Evolutionary conservation across 2,888 invertebrate species (phyloP).

Genomic region (Andrena bicolor): DNA sequence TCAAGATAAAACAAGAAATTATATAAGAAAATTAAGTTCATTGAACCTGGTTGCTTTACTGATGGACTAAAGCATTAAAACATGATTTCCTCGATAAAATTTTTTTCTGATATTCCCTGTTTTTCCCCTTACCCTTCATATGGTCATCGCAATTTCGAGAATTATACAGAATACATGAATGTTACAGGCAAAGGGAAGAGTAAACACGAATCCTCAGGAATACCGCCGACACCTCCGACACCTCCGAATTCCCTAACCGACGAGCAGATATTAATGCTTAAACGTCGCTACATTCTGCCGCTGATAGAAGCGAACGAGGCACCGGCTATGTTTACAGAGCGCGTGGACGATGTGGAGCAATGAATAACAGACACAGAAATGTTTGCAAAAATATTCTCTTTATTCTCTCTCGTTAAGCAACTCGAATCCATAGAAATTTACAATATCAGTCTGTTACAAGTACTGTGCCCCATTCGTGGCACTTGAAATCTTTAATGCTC

Average conservation of each 20-base stretch:
- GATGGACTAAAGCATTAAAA: no score
- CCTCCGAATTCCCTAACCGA: slow-evolving; percentile 56
- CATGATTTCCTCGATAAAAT: no score
- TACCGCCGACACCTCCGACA: slow-evolving; percentile 29
- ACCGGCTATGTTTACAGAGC: slow-evolving; percentile 3
- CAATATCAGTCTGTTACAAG: slow-evolving; percentile 70
- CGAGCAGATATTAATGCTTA: slow-evolving; percentile 57
- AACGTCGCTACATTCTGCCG: slow-evolving; percentile 70
- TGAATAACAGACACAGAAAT: background rate
- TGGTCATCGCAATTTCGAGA: background rate
- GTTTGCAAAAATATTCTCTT: slow-evolving; percentile 15
- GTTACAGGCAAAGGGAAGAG: slow-evolving; percentile 47
- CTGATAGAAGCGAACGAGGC: slow-evolving; percentile 72
- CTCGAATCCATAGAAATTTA: background rate
- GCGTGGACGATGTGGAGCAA: background rate
- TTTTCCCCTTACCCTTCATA: no score
- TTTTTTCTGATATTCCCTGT: no score
- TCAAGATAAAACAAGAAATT: background rate
- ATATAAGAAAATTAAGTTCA: background rate
- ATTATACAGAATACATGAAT: background rate
- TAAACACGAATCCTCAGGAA: background rate
- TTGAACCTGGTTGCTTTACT: no score
- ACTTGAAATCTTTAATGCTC: slow-evolving; percentile 78
- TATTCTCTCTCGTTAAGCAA: slow-evolving; percentile 4
- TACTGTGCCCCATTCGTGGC: slow-evolving; percentile 82